These are phyloP conservation scores for Naja naja DNA, from an alignment of 2,113 vertebrate genomes.

Conservation along the genomic window DNA sequence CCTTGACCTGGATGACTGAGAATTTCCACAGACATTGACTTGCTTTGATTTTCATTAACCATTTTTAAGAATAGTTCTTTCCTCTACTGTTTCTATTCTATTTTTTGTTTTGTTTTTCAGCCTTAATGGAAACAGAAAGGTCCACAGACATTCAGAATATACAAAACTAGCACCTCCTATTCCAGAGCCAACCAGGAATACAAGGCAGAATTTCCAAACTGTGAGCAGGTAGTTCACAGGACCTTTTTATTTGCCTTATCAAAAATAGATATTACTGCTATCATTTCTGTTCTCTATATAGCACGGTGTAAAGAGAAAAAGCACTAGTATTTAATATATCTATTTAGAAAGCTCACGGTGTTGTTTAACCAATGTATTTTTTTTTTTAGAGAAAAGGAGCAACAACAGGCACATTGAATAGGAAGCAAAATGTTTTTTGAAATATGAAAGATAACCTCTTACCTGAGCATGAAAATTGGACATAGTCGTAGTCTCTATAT, in stretches of 20 bases:
- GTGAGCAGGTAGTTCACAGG: neutral
- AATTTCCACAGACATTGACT: too few relatives aligned
- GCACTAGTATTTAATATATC: neutral
- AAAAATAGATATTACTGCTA: neutral
- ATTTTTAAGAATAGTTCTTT: neutral
- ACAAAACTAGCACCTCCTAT: neutral
- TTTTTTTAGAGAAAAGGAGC: neutral
- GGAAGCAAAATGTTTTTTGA: conserved; percentile 14
- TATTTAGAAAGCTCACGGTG: neutral
- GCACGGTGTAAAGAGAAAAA: neutral
- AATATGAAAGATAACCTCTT: conserved; percentile 65
- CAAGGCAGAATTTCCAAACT: neutral
- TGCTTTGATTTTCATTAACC: neutral
- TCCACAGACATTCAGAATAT: neutral
- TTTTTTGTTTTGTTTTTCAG: neutral
- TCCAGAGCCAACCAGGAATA: neutral
- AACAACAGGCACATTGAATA: neutral
- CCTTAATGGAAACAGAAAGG: neutral
- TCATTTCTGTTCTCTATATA: neutral
- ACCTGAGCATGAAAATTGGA: conserved; percentile 98
- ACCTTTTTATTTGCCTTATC: neutral
- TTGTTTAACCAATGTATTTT: neutral
- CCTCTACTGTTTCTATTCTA: neutral
- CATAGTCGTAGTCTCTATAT: conserved; percentile 99
- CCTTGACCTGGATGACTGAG: too few relatives aligned